phyloP scores from a whole-genome alignment of 1,140 invertebrate genomes.

The Drosophila tristis region DNA sequence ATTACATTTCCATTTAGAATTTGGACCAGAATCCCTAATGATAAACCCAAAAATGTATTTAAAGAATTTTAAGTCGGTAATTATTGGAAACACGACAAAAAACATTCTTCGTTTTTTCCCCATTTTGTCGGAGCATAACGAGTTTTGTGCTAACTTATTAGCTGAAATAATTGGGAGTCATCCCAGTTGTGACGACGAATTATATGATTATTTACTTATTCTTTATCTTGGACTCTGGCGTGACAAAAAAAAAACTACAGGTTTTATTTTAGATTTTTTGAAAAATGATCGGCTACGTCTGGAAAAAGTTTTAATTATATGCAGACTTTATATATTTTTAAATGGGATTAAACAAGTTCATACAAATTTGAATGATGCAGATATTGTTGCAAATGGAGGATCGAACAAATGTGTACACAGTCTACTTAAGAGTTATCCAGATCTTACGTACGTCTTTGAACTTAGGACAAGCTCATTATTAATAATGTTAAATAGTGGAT shows the following conservation, averaged over 20 bases:
- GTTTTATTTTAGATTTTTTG: conserved; percentile 34
- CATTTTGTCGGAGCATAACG: conserved; percentile 37
- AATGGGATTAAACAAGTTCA: conserved; percentile 9
- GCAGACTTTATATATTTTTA: conserved; percentile 38
- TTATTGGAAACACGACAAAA: no score
- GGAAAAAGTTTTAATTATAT: conserved; percentile 52
- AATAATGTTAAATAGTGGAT: conserved; percentile 44
- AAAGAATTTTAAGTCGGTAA: no score
- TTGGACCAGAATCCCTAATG: no score
- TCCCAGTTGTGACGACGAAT: conserved; percentile 17
- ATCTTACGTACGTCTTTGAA: conserved; percentile 6
- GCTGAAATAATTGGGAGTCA: conserved; percentile 15
- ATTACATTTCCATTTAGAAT: no score
- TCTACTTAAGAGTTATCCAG: conserved; percentile 24
- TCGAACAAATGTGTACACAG: conserved; percentile 13
- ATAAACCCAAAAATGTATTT: no score
- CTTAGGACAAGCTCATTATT: conserved; percentile 41
- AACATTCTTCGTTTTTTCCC: conserved; percentile 48
- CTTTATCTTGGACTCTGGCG: conserved; percentile 53
- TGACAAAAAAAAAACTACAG: conserved; percentile 20
- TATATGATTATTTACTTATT: conserved; percentile 49
- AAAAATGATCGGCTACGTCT: conserved; percentile 16
- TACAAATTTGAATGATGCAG: background rate
- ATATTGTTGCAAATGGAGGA: background rate
- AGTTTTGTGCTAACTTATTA: conserved; percentile 39